A percentile compares a stretch with the other conserved stretches of the same genome.
Evolutionary conservation across 2,888 invertebrate species (phyloP).

Genomic region (Xestoiulus laeticollis): DNA sequence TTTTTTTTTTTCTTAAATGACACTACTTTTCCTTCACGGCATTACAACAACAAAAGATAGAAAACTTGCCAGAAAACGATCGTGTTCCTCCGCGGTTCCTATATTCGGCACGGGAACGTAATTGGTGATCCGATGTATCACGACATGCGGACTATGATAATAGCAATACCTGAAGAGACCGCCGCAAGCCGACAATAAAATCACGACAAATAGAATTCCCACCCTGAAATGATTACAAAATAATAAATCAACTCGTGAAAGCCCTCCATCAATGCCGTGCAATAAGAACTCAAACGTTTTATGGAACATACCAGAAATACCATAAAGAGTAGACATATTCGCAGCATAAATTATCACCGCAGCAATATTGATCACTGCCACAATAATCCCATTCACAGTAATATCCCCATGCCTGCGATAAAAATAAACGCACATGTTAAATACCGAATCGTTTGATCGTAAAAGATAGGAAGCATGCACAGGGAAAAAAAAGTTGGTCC

Average conservation of each 20-base stretch:
- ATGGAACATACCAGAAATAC: slow-evolving; percentile 60
- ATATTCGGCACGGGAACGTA: slow-evolving; percentile 54
- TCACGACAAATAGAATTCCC: slow-evolving; percentile 59
- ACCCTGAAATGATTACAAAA: slow-evolving; percentile 57
- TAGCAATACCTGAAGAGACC: slow-evolving; percentile 61
- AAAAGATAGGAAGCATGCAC: neutral
- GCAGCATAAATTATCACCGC: slow-evolving; percentile 61
- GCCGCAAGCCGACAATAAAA: slow-evolving; percentile 60
- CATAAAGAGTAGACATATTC: slow-evolving; percentile 61
- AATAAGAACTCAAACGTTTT: neutral
- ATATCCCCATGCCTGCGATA: slow-evolving; percentile 61
- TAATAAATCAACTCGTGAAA: neutral
- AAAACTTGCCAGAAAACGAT: slow-evolving; percentile 51
- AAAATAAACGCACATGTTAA: slow-evolving; percentile 62
- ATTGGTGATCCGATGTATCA: slow-evolving; percentile 49
- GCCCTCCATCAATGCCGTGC: neutral
- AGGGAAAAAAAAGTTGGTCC: neutral
- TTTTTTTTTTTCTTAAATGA: too few relatives aligned
- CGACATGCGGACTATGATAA: slow-evolving; percentile 54
- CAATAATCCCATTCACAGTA: slow-evolving; percentile 61
- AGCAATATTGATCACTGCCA: slow-evolving; percentile 60
- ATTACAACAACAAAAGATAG: neutral
- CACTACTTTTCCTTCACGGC: neutral
- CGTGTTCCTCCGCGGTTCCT: slow-evolving; percentile 48
- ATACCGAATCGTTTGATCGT: neutral